Conservation (phyloP, 2,797 vertebrate genomes). For the Taeniopygia guttata region DNA sequence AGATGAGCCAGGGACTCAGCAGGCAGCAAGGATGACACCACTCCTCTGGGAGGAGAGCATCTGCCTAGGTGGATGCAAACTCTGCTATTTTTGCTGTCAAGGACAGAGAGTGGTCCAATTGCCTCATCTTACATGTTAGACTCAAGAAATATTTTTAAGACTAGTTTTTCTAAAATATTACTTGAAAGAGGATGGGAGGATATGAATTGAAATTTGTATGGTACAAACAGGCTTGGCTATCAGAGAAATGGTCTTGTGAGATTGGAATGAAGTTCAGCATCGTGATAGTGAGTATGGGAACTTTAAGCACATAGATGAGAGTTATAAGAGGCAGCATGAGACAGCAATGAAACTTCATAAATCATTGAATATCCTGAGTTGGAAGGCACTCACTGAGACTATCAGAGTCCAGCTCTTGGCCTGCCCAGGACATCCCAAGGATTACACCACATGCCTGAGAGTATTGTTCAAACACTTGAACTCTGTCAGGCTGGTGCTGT, state of each 20-base stretch:
- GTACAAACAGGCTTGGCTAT: neutral
- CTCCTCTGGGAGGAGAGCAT: neutral
- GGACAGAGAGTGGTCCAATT: neutral
- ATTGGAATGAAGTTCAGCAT: neutral
- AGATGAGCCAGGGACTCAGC: neutral
- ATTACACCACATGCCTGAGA: neutral
- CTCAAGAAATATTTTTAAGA: neutral
- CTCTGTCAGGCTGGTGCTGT: neutral
- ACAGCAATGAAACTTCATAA: neutral
- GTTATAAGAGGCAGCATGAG: neutral
- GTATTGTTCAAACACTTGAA: neutral
- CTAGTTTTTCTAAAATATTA: neutral
- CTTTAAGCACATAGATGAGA: neutral
- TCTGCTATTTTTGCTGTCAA: neutral
- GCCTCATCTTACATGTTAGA: neutral
- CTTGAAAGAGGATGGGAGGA: neutral
- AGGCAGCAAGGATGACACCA: neutral
- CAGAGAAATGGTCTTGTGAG: neutral
- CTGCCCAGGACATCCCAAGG: neutral
- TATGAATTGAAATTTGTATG: neutral
- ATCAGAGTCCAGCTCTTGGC: neutral
- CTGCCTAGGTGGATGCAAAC: neutral
- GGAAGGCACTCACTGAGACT: neutral
- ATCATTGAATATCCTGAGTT: neutral
- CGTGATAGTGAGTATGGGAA: rapidly evolving